Evolutionary conservation across 2,113 vertebrate genomes (phyloP), one percentile per base, ranked within the genome.

Genomic region (Phaethornis superciliosus): DNA sequence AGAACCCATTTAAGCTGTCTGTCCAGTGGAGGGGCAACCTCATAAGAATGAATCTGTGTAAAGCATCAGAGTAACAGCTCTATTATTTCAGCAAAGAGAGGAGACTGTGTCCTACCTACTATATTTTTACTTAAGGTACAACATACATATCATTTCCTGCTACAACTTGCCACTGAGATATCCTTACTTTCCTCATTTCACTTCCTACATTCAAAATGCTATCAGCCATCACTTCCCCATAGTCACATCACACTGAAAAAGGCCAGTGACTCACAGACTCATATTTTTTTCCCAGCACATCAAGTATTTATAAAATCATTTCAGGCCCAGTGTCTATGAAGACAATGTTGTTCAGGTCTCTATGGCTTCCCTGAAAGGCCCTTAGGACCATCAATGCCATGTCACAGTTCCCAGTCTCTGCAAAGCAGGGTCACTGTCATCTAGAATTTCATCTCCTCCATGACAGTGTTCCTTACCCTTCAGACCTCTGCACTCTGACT

Each of bases 221-320:
- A 94, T 26, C 67, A 88, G 70, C 71, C 84, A 96, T 93, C 89
- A 90, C 81, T 94, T 87, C 69, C 70, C 7, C 9, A 76, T 46
- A 92, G 89, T 63, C 81, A 77, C 47, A 42, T 94, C 93, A 96
- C 55, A 67, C 63, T 91, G 89, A 92, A 92, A 94, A 96, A 95
- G 89, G 95, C 87, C 94, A 95, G 17, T 85, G 91, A 96, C 70
- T 96, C 70, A 78, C 51, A 96, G 87, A 93, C 58, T 95, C 69
- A 89, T 93, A 10, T 87, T 87, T 85, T 86, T 94, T 85, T 91
- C 55, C 87, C 4, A 0, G 91, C 81, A 94, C 84, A 93, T 94
- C 94, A 94, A 59, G 58, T 92, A 92, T 10, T 26, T 85, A 82
- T 30, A 67, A 76, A 94, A 91, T 62, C 59, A 46, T 91, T 91